phyloP scores from a whole-genome alignment of 2,797 vertebrate species.

The Arctocebus calabarensis region DNA sequence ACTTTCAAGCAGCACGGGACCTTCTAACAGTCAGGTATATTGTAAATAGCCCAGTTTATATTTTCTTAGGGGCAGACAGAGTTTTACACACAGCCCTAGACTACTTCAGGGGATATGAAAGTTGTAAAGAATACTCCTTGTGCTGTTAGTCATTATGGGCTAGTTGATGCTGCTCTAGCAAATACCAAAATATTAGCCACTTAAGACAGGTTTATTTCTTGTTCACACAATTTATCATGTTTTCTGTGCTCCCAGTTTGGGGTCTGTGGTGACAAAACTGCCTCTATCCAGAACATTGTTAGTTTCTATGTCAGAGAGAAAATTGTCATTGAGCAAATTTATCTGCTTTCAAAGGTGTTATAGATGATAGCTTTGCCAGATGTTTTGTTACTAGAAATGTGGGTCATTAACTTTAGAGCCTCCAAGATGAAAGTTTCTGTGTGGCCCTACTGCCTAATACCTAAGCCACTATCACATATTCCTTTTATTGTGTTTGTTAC shows the following conservation, averaged over 20 bases:
- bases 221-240: neutral
- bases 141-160: neutral
- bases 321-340: neutral
- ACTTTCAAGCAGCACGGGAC: neutral
- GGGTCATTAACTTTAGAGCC: neutral
- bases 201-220: neutral
- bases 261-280: neutral
- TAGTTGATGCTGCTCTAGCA: neutral
- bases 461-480: neutral
- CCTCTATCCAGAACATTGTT: neutral
- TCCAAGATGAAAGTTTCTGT: neutral
- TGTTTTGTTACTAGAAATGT: neutral
- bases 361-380: neutral
- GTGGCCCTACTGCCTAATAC: neutral
- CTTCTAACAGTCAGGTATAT: neutral
- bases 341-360: neutral
- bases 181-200: neutral
- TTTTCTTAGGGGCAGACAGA: neutral
- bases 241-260: neutral
- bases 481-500: neutral
- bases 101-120: neutral
- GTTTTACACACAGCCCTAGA: neutral
- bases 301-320: neutral
- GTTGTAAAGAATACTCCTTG: neutral
- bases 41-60: neutral